phyloP scores from a whole-genome alignment of 2,888 invertebrate species.

The Cosmia pyralina region DNA sequence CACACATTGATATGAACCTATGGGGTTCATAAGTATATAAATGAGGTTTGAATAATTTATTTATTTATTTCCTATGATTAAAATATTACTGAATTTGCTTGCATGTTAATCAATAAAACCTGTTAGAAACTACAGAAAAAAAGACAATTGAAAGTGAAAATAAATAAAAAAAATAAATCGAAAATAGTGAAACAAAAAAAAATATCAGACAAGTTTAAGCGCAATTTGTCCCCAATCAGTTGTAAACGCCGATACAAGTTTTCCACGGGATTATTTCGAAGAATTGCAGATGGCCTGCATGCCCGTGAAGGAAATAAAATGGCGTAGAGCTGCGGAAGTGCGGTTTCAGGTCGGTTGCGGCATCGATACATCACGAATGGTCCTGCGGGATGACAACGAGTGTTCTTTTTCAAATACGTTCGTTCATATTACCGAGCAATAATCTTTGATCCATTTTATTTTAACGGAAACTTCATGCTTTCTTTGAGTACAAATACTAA shows the following conservation, averaged over 20 bases:
- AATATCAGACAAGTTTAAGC: not conserved
- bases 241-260: conserved; percentile 9
- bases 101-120: not conserved
- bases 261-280: conserved; percentile 26
- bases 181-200: not conserved
- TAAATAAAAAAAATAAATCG: no score
- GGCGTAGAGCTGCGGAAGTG: not conserved
- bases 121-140: not conserved
- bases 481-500: not conserved
- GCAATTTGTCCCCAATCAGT: not conserved
- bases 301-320: conserved; percentile 43
- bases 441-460: conserved; percentile 7
- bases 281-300: conserved; percentile 21
- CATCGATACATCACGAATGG: conserved; percentile 35
- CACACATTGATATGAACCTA: no score
- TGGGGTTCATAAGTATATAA: no score
- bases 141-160: not conserved
- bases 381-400: conserved; percentile 20
- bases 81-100: not conserved
- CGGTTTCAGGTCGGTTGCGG: conserved; percentile 23
- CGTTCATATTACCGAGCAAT: conserved; percentile 28
- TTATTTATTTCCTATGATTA: no score
- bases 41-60: no score
- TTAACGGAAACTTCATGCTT: not conserved
- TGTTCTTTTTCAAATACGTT: conserved; percentile 26